phyloP scores from a whole-genome alignment of 1,140 invertebrate genomes.

The Ips nitidus region DNA sequence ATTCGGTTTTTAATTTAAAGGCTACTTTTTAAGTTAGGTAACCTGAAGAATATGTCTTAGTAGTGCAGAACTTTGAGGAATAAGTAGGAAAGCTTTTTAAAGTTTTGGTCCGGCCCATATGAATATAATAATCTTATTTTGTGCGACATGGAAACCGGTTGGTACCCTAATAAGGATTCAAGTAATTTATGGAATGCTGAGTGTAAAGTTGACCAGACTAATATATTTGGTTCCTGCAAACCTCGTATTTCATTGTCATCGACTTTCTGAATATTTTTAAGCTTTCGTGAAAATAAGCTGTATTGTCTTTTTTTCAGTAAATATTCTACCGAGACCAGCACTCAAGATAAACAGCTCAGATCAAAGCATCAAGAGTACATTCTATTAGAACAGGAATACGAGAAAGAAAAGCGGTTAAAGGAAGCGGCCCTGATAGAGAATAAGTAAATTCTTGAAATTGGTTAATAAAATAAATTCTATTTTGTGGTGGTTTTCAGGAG shows the following conservation, averaged over 20 bases:
- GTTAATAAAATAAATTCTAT: background rate
- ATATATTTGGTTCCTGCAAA: no score
- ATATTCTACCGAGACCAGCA: conserved; percentile 25
- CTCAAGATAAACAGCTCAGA: conserved; percentile 25
- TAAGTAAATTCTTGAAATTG: conserved; percentile 25
- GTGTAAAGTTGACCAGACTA: no score
- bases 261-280: no score
- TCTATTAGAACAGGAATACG: conserved; percentile 31
- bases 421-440: conserved; percentile 37
- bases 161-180: no score
- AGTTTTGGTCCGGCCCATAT: no score
- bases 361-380: conserved; percentile 32
- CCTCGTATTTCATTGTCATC: no score
- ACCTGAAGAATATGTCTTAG: background rate
- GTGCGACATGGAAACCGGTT: no score
- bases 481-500: conserved; percentile 48
- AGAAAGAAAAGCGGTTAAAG: conserved; percentile 34
- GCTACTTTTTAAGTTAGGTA: background rate
- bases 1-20: background rate
- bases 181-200: no score
- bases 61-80: no score
- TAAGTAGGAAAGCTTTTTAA: no score
- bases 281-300: no score
- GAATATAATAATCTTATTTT: no score
- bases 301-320: conserved; percentile 31